Base-by-base conservation (phyloP, 2,888 invertebrate species). In the Archips crataeganus region DNA sequence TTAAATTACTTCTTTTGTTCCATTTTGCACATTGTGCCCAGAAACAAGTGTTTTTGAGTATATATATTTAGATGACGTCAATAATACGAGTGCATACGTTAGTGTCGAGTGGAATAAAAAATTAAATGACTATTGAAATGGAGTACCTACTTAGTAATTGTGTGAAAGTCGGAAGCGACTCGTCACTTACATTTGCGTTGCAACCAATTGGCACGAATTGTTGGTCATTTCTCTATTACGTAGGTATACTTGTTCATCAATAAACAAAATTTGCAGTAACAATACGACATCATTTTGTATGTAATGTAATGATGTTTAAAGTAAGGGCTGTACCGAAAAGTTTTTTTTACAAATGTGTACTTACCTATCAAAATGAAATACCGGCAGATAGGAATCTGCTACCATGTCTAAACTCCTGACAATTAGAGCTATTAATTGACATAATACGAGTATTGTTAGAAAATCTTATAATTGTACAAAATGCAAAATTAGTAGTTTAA, bases 141-240 rank as follows among this genome's bases (percentile, higher is more conserved):
- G 42, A 45, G 64, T 51, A 45, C 13, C n/a, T 36, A 36, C 39
- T 23, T 39, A 45, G 45, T 77, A 77, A 79, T 80, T 80, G 77
- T 78, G 76, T 71, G 79, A 82, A 79, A 79, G 81, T 80, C 78
- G 82, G 83, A 82, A 81, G 74, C 75, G 54, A 73, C 77, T 80
- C 79, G 77, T 81, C 79, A 78, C 63, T 60, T 49, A 54, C 70
- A 70, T 72, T 32, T 68, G 57, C 68, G 60, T 68, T 80, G 79
- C 78, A 77, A 77, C 74, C 78, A 82, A 80, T 82, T 82, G 79
- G 76, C 74, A 75, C 75, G 79, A 81, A 79, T 77, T 77, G 76
- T 60, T 67, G 51, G 49, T 73, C 71, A 64, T 54, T 74, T 60
- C 74, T 76, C 75, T 74, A 72, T 71, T 59, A 49, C 72, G 74